phyloP scores from a whole-genome alignment of 2,888 invertebrate species.

The Lycophotia porphyrea region DNA sequence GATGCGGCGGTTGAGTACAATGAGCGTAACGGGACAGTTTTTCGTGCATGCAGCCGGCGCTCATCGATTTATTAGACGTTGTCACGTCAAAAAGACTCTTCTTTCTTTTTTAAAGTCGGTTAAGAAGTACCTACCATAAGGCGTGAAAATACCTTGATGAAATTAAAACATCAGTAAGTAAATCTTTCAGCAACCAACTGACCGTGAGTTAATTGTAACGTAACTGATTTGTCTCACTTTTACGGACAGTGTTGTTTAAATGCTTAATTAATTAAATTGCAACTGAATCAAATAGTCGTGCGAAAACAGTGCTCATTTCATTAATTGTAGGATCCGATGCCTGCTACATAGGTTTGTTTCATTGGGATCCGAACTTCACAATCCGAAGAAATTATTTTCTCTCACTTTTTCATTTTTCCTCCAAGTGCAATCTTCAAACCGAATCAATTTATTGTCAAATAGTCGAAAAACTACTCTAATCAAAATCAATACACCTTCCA shows the following conservation, averaged over 20 bases:
- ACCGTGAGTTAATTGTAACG: constrained; percentile 3
- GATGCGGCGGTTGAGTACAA: no score
- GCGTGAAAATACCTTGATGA: background rate
- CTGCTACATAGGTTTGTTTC: background rate
- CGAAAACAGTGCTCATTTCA: constrained; percentile 18
- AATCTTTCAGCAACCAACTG: background rate
- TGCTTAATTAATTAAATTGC: constrained; percentile 27
- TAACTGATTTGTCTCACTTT: constrained; percentile 30
- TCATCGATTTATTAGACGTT: no score
- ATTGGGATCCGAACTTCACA: background rate
- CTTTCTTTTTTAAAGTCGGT: background rate
- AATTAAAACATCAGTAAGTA: constrained; percentile 1
- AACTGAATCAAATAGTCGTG: constrained; percentile 9
- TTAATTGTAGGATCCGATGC: constrained; percentile 5
- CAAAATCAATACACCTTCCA: background rate
- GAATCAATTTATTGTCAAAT: background rate
- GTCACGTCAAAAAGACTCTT: no score
- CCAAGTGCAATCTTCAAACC: background rate
- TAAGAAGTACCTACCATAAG: background rate
- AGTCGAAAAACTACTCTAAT: background rate
- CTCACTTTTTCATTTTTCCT: background rate
- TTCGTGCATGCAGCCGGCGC: no score
- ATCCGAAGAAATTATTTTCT: background rate
- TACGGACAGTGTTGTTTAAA: background rate
- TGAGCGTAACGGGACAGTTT: no score